Evolutionary conservation across 2,797 vertebrate species (phyloP), one percentile per base, ranked within the genome.

Genomic region (Picus viridis): DNA sequence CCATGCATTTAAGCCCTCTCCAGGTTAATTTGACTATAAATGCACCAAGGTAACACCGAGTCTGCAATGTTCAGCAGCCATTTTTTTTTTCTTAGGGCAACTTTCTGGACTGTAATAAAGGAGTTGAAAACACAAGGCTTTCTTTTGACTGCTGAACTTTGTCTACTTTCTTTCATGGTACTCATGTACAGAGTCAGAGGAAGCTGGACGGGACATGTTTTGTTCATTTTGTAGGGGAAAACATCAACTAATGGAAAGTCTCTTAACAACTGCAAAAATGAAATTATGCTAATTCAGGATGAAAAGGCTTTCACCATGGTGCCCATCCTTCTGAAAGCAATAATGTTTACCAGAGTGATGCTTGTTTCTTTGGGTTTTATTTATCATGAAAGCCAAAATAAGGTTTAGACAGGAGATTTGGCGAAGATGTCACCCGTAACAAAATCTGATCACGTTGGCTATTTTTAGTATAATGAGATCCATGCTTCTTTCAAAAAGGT

Each of bases 401-500:
- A 73, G 12, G 12, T 75, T 94, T 86, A 70, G 36, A 83, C 76
- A 79, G 64, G 39, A 87, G 57, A 47, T 89, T 41, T 89, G 83
- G 82, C 73, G 53, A 78, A 92, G 75, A 68, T 54, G 17, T 78
- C 87, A 27, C 76, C 71, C 5, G 1, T 19, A 83, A 83, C 43
- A 90, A 73, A 83, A 78, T 32, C 72, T 8, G 75, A 93, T 89
- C 39, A 75, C 22, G 67, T 56, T 1, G 49, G 65, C 12, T 85
- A 87, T 93, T 89, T 92, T 93, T 83, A 62, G 72, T 47, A 34
- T 93, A 94, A 94, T 58, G 80, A 89, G 45, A 79, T 73, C 90
- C 74, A 71, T 78, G 54, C 16, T 81, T 32, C 59, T 65, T 61
- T 90, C 63, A 53, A 32, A 80, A 89, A 72, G 36, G 39, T 75